A percentile compares a stretch with the other conserved stretches of the same genome.
phyloP scores from a whole-genome alignment of 2,113 vertebrate species.

The Diphyllodes magnificus region DNA sequence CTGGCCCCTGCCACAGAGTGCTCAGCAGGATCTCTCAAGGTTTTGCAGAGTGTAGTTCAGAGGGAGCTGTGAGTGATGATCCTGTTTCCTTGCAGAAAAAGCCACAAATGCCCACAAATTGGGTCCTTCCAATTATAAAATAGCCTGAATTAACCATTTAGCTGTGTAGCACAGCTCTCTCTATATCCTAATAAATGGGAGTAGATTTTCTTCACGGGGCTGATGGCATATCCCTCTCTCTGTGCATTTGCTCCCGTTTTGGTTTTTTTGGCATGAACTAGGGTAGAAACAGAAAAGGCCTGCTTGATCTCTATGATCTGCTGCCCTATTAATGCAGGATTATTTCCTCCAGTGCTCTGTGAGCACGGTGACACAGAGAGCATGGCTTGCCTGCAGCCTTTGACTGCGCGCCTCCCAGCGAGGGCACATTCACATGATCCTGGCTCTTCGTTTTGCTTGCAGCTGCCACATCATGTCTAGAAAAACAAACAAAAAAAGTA shows the following conservation, averaged over 20 bases:
- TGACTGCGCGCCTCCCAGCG: background rate
- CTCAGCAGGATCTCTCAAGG: background rate
- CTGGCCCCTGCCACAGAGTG: background rate
- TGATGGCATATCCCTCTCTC: background rate
- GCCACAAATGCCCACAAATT: background rate
- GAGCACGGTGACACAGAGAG: background rate
- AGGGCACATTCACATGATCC: slow-evolving; percentile 25
- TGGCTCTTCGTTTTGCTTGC: background rate
- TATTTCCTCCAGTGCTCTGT: slow-evolving; percentile 3
- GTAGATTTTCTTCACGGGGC: background rate
- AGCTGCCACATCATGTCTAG: slow-evolving; percentile 20
- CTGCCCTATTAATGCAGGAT: slow-evolving; percentile 36
- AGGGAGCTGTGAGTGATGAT: background rate
- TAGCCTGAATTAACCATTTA: background rate
- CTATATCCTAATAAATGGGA: background rate
- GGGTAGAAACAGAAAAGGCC: background rate
- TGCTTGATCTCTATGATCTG: slow-evolving; percentile 6
- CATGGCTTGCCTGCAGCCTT: slow-evolving; percentile 34
- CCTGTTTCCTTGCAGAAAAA: background rate
- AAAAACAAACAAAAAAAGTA: slow-evolving; percentile 19
- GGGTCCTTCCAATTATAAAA: background rate
- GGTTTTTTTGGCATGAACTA: background rate
- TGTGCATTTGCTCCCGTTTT: background rate
- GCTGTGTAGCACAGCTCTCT: background rate
- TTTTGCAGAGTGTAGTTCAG: background rate